phyloP scores from a whole-genome alignment of 2,888 invertebrate species.

The Rhagonycha fulva region DNA sequence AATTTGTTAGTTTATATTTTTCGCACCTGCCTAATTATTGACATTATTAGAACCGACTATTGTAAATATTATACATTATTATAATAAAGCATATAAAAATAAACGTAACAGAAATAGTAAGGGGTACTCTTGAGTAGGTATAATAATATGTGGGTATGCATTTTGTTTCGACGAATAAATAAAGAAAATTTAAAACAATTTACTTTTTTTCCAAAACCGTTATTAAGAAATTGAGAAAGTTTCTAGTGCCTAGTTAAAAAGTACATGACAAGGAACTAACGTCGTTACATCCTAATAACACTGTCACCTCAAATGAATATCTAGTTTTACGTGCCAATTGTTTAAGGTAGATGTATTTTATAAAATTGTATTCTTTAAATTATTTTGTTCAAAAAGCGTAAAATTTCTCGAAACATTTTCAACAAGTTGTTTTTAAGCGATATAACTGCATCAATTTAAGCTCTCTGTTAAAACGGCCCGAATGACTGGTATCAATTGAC shows the following conservation, averaged over 20 bases:
- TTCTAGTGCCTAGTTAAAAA: neutral
- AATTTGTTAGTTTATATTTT: neutral
- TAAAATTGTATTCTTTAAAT: constrained; percentile 1
- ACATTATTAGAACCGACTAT: no score
- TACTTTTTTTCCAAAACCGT: neutral
- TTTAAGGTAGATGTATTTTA: constrained; percentile 17
- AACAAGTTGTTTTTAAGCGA: constrained; percentile 29
- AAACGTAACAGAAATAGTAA: no score
- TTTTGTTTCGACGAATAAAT: neutral
- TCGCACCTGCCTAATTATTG: no score
- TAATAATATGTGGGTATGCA: no score
- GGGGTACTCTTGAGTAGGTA: no score
- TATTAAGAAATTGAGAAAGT: neutral
- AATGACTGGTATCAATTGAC: constrained; percentile 48
- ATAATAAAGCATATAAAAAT: no score
- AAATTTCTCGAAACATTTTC: constrained; percentile 10
- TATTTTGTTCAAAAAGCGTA: constrained; percentile 3
- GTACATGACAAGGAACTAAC: neutral
- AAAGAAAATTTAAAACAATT: neutral
- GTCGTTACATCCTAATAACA: neutral
- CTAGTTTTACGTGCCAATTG: constrained; percentile 6
- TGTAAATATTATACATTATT: no score
- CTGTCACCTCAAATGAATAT: neutral
- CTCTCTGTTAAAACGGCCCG: constrained; percentile 21
- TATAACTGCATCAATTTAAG: constrained; percentile 23